A percentile compares a stretch with the other conserved stretches of the same genome.
Conservation (phyloP, 1,140 invertebrate species). For the Bemisia tabaci region DNA sequence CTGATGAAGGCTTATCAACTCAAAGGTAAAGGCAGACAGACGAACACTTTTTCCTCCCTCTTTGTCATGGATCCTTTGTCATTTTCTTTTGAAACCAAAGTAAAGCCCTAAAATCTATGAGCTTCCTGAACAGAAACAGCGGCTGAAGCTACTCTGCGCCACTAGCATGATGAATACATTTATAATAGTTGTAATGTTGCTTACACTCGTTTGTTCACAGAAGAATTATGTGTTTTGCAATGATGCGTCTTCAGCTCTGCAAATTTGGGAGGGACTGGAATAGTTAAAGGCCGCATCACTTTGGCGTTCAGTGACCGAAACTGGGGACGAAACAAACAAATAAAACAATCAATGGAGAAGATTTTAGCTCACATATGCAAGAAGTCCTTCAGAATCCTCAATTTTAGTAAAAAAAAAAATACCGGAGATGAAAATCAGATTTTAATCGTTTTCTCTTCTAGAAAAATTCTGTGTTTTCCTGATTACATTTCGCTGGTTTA, state of each 20-base stretch:
- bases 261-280: neutral
- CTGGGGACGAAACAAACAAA: neutral
- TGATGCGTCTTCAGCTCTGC: neutral
- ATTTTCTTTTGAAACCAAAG: neutral
- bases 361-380: neutral
- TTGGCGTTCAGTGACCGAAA: neutral
- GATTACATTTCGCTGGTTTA: too few relatives aligned
- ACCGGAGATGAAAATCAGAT: neutral
- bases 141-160: neutral
- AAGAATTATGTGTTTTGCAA: neutral
- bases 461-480: neutral
- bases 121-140: neutral
- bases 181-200: neutral
- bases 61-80: neutral
- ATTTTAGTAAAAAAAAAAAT: neutral
- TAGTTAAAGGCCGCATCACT: neutral
- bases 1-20: too few relatives aligned
- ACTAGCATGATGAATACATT: neutral
- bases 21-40: too few relatives aligned
- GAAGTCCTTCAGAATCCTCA: too few relatives aligned
- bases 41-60: neutral
- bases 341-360: neutral
- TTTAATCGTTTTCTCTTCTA: neutral
- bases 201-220: neutral
- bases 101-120: neutral